phyloP scores from a whole-genome alignment of 2,888 invertebrate genomes.

The Drosophila mayaguana region DNA sequence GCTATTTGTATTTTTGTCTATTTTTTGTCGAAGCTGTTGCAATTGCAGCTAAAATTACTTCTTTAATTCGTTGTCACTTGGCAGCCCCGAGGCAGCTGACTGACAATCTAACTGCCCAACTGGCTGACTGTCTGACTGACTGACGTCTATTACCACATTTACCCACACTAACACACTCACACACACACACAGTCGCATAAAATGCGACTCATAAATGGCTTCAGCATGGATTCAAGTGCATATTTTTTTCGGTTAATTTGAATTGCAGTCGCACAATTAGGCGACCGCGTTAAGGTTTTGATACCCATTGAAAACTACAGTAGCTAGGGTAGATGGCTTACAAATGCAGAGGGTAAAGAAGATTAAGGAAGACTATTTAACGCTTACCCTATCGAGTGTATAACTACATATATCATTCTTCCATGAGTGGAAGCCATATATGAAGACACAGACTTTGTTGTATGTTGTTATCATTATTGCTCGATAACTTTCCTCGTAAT shows the following conservation, averaged over 20 bases:
- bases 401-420: too few relatives aligned
- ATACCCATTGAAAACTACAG: neutral
- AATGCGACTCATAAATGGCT: constrained; percentile 28
- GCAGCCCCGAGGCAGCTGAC: constrained; percentile 46
- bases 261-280: constrained; percentile 57
- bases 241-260: constrained; percentile 57
- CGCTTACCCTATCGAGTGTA: too few relatives aligned
- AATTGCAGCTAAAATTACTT: constrained; percentile 57
- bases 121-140: constrained; percentile 52
- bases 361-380: neutral
- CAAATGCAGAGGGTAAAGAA: neutral
- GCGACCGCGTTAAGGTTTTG: constrained; percentile 14
- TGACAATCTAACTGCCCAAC: constrained; percentile 60
- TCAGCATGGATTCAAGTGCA: constrained; percentile 50
- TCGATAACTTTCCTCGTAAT: too few relatives aligned
- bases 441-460: too few relatives aligned
- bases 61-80: constrained; percentile 57
- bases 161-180: constrained; percentile 11
- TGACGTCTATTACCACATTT: constrained; percentile 61
- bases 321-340: neutral
- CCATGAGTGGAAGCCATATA: too few relatives aligned
- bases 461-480: too few relatives aligned
- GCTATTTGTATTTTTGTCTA: constrained; percentile 13
- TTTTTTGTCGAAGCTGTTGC: constrained; percentile 55
- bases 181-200: neutral